phyloP scores from a whole-genome alignment of 2,797 vertebrate species.

The Platalea minor region DNA sequence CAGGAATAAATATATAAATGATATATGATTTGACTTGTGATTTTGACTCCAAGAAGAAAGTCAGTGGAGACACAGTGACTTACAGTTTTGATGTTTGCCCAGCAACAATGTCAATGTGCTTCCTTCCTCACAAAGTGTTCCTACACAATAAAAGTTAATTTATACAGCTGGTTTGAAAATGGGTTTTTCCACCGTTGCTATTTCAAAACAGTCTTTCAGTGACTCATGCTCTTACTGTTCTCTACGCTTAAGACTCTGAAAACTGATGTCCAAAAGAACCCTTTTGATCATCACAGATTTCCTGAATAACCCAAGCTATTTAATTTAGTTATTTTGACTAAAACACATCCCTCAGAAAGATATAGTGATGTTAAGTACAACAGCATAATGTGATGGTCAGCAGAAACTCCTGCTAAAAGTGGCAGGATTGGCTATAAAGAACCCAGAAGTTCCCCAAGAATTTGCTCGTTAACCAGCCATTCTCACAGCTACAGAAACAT shows the following conservation, averaged over 20 bases:
- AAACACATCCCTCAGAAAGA: background rate
- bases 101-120: background rate
- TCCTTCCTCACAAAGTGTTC: background rate
- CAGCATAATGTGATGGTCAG: background rate
- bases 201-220: conserved; percentile 21
- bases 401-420: background rate
- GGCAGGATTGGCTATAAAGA: background rate
- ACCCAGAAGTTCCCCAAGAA: background rate
- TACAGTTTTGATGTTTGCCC: conserved; percentile 11
- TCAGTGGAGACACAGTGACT: background rate
- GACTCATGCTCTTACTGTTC: conserved; percentile 17
- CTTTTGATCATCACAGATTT: background rate
- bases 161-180: background rate
- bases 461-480: background rate
- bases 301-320: background rate
- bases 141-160: conserved; percentile 23
- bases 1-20: background rate
- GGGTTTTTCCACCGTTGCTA: background rate
- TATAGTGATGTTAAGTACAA: background rate
- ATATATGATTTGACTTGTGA: background rate
- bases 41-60: background rate
- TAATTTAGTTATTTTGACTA: background rate
- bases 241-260: background rate
- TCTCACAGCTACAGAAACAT: background rate
- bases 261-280: background rate